Evolutionary conservation across 1,140 invertebrate genomes (phyloP), one percentile per base, ranked within the genome.

Genomic region (Tetraneura akinire): DNA sequence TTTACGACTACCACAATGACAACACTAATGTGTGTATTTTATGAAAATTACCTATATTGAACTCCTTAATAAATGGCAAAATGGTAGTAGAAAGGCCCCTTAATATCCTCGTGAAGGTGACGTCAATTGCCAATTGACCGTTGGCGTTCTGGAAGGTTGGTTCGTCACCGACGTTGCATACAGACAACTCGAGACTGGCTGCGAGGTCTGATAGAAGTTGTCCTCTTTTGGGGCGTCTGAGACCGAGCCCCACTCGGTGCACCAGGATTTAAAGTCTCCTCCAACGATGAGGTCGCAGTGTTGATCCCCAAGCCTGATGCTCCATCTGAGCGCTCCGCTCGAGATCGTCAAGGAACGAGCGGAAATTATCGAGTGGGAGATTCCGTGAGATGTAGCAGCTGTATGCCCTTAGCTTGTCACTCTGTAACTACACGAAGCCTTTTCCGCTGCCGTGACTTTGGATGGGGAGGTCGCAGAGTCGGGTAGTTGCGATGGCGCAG

Each of bases 381-480:
- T 64, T 64, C 0, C 60, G 26, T 0, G 60, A 64, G 16, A 16
- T 64, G 29, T 64, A 64, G 29, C 60, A 64, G 29, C 60, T 64
- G 26, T 64, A 64, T 6, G 32, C 6, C 0, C 60, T 18, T 0
- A 18, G 0, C 0, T 16, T 6, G 1, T 16, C 16, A 9, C 3
- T 3, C 16, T 37, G 60, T 0, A 64, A 18, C 29, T 16, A 64
- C 26, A 29, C 29, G 16, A 37, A 62, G 0, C 60, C 60, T 3
- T 16, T 16, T 0, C 60, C 60, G 0, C 14, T 0, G 1, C 60
- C 29, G 14, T 0, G 0, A 0, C 14, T 0, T 3, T 62, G 26
- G 0, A 4, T 0, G 0, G 18, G 6, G 4, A 62, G 0, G 60
- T 29, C 1, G 29, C 0, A n/a, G n/a, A n/a, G n/a, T 0, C 26